These are phyloP conservation scores for Pemphredon lugubris DNA, from an alignment of 2,888 invertebrate genomes.

Conservation along the genomic window DNA sequence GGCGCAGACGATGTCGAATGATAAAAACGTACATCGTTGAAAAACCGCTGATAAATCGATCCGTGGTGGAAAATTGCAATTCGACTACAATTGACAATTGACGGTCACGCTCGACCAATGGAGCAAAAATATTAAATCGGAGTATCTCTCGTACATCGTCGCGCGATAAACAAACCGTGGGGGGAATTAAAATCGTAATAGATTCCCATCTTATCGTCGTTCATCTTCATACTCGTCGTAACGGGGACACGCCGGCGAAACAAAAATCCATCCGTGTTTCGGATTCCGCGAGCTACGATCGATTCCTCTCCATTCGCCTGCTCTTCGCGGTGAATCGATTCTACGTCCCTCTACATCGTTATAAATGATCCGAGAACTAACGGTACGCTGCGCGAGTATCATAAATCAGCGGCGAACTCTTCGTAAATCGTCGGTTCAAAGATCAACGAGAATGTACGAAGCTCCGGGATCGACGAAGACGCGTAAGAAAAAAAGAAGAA, in stretches of 20 bases:
- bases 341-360: conserved; percentile 1
- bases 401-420: conserved; percentile 40
- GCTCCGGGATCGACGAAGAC: conserved; percentile 14
- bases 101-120: no score
- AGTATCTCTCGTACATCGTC: no score
- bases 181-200: conserved; percentile 1
- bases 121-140: no score
- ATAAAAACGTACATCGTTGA: no score
- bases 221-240: neutral
- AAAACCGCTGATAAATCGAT: no score
- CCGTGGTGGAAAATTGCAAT: no score
- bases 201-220: neutral
- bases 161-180: no score
- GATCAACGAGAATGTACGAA: conserved; percentile 28
- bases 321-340: neutral
- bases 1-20: neutral
- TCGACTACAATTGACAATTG: no score
- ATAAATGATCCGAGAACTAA: conserved; percentile 24
- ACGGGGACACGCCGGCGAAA: no score
- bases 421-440: conserved; percentile 49
- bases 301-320: no score
- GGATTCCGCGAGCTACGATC: no score
- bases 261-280: no score
- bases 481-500: conserved; percentile 33
- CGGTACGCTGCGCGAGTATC: conserved; percentile 10